A percentile compares a stretch with the other conserved stretches of the same genome.
Evolutionary conservation across 2,113 vertebrate genomes (phyloP).

Genomic region (Hyperoodon ampullatus): DNA sequence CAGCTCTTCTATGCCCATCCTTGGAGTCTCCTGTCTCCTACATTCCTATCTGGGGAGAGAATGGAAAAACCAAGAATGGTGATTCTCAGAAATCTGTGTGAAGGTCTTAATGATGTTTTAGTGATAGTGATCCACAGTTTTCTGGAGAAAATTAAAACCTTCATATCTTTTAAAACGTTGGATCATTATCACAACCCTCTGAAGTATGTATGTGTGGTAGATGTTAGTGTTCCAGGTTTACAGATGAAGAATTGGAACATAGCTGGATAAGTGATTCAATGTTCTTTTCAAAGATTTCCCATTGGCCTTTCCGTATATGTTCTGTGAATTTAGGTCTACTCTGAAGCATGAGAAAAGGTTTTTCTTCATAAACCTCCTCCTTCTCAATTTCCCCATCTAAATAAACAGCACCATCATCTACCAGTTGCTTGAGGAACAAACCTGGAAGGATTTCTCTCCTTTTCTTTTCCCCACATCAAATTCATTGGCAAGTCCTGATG

Average conservation of each 20-base stretch:
- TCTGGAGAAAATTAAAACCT: not conserved
- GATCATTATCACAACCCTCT: not conserved
- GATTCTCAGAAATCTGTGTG: not conserved
- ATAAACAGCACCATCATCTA: not conserved
- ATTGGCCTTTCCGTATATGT: not conserved
- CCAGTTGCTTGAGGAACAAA: not conserved
- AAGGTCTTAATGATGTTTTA: not conserved
- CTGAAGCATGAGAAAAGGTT: not conserved
- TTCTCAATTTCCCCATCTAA: not conserved
- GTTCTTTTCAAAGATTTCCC: not conserved
- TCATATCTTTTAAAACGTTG: not conserved
- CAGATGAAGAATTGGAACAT: not conserved
- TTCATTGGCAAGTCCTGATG: constrained; percentile 4
- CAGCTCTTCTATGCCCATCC: not conserved
- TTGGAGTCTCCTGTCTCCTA: not conserved
- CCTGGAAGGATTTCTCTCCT: not conserved
- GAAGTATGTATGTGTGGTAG: not conserved
- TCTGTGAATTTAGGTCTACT: not conserved
- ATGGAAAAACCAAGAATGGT: not conserved
- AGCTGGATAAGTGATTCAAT: not conserved
- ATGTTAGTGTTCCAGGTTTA: not conserved
- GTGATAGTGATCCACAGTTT: not conserved
- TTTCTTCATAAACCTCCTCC: not conserved
- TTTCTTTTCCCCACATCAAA: not conserved
- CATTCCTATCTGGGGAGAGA: not conserved